A percentile compares a stretch with the other conserved stretches of the same genome.
phyloP scores from a whole-genome alignment of 2,113 vertebrate species.

The Anseranas semipalmata region DNA sequence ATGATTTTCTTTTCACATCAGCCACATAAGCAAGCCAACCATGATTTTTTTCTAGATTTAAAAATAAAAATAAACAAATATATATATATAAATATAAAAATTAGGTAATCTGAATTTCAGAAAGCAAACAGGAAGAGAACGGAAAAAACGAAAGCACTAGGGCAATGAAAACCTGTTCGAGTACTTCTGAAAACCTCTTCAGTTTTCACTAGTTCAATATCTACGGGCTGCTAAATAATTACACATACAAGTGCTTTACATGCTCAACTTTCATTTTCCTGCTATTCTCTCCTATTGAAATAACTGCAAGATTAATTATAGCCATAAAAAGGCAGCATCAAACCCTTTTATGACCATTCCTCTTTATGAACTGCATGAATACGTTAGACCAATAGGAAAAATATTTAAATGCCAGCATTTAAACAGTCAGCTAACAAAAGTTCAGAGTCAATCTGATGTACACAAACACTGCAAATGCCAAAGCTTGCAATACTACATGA shows the following conservation, averaged over 20 bases:
- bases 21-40: background rate
- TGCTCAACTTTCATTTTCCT: background rate
- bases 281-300: slow-evolving; percentile 19
- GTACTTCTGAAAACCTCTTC: slow-evolving; percentile 17
- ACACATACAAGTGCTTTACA: background rate
- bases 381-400: background rate
- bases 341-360: slow-evolving; percentile 10
- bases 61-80: no score
- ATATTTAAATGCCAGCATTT: background rate
- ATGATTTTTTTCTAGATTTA: background rate
- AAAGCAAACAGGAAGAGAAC: background rate
- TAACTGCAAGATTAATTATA: slow-evolving; percentile 30
- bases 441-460: background rate
- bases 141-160: background rate
- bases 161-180: background rate
- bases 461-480: background rate
- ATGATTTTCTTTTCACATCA: background rate
- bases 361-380: background rate
- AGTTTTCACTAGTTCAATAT: background rate
- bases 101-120: background rate
- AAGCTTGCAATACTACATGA: background rate
- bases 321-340: slow-evolving; percentile 47
- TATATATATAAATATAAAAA: background rate
- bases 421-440: background rate
- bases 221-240: slow-evolving; percentile 42